These are phyloP conservation scores for Chrysomela aeneicollis DNA, from an alignment of 2,888 invertebrate genomes.

Conservation along the genomic window DNA sequence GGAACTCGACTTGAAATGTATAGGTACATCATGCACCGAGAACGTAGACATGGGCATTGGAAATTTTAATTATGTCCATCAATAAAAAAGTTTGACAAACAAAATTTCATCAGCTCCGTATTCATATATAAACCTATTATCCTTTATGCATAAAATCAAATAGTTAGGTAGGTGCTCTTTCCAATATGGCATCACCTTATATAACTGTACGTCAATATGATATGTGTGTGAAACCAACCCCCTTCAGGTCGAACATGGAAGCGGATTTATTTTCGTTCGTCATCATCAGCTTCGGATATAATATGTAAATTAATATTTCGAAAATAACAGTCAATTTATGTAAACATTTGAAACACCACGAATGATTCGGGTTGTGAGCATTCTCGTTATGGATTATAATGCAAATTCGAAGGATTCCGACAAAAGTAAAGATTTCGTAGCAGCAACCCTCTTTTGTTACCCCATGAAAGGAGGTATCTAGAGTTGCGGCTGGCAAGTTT, in stretches of 20 bases:
- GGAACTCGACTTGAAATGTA: too few relatives aligned
- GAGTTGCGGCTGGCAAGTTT: constrained; percentile 52
- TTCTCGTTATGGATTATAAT: constrained; percentile 45
- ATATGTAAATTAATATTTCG: constrained; percentile 6
- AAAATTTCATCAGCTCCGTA: too few relatives aligned
- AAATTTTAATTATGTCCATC: too few relatives aligned
- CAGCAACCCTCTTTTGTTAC: constrained; percentile 50
- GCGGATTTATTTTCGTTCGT: too few relatives aligned
- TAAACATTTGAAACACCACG: constrained; percentile 19
- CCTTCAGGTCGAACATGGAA: too few relatives aligned
- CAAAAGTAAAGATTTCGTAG: constrained; percentile 53
- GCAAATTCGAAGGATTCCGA: constrained; percentile 50
- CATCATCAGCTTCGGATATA: too few relatives aligned
- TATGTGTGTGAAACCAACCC: constrained; percentile 15
- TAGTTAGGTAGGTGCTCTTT: too few relatives aligned
- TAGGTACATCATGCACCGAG: too few relatives aligned
- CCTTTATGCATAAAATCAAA: too few relatives aligned
- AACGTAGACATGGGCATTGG: too few relatives aligned
- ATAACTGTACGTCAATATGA: constrained; percentile 9
- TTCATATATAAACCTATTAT: constrained; percentile 13
- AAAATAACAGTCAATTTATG: constrained; percentile 14
- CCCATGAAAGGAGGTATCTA: constrained; percentile 46
- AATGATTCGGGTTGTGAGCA: constrained; percentile 30
- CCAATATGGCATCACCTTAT: constrained; percentile 21
- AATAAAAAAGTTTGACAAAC: too few relatives aligned